Percentiles rank a stretch among this genome's conserved stretches.
These are phyloP conservation scores for Lepetodrilus schrolli DNA, from an alignment of 2,888 invertebrate species.

Conservation along the genomic window DNA sequence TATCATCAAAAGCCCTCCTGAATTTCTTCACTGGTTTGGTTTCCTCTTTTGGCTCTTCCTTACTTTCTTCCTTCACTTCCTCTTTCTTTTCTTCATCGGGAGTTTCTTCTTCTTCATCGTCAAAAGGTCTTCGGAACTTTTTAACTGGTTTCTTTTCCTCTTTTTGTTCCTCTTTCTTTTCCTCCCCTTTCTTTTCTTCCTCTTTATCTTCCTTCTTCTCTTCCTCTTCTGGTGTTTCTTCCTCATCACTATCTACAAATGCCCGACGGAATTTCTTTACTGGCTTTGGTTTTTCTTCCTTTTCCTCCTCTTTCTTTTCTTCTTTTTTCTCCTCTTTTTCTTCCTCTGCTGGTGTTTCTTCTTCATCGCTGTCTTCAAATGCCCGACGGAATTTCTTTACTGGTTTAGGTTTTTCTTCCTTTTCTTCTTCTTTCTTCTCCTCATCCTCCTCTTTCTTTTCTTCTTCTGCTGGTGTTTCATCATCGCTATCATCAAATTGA, in stretches of 20 bases:
- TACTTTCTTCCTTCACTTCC: not conserved
- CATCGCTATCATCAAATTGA: conserved; percentile 7
- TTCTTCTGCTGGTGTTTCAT: not conserved
- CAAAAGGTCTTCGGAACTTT: conserved; percentile 23
- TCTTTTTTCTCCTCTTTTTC: not conserved
- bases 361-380: conserved; percentile 6
- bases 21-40: not conserved
- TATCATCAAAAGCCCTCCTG: conserved; percentile 27
- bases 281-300: not conserved
- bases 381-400: not conserved
- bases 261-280: not conserved
- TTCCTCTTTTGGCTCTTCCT: conserved; percentile 13
- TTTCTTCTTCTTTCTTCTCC: not conserved
- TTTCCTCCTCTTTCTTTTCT: not conserved
- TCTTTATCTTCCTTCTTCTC: conserved; percentile 1
- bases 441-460: not conserved
- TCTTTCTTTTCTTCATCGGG: conserved; percentile 4
- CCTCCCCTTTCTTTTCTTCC: not conserved
- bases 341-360: not conserved
- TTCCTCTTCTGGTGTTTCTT: not conserved
- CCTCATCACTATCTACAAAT: not conserved
- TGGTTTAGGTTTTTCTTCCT: not conserved
- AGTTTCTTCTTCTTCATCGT: conserved; percentile 22
- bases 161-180: not conserved
- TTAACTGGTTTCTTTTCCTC: not conserved